Percentiles rank a stretch among this genome's conserved stretches.
phyloP scores from a whole-genome alignment of 1,140 invertebrate genomes.

The Drosophila hydei region DNA sequence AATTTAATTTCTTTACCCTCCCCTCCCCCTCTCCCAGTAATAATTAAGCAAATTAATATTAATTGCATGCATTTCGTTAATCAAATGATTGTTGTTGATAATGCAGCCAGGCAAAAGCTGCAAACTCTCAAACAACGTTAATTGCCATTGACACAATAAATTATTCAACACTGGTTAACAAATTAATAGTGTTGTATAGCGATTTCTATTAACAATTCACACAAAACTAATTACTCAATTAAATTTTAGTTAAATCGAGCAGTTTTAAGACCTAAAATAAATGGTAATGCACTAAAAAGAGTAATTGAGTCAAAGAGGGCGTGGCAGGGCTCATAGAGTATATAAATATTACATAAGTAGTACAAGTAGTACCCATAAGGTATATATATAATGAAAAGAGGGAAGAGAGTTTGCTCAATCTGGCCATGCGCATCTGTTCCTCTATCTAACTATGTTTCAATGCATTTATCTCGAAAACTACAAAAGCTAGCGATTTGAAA shows the following conservation, averaged over 20 bases:
- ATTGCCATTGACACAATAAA: slow-evolving; percentile 42
- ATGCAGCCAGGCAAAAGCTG: slow-evolving; percentile 13
- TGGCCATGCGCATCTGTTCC: too few species aligned
- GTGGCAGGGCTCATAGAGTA: too few species aligned
- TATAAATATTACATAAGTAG: too few species aligned
- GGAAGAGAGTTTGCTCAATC: too few species aligned
- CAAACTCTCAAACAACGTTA: slow-evolving; percentile 5
- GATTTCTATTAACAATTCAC: slow-evolving; percentile 26
- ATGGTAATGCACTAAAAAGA: not conserved
- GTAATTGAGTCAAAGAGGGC: not conserved
- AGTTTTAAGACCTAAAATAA: too few species aligned
- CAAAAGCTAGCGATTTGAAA: too few species aligned
- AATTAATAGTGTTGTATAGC: not conserved
- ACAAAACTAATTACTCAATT: slow-evolving; percentile 23
- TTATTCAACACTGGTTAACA: slow-evolving; percentile 31
- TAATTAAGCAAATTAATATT: slow-evolving; percentile 72
- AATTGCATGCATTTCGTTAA: slow-evolving; percentile 44
- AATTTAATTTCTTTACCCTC: slow-evolving; percentile 62
- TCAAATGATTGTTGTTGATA: slow-evolving; percentile 17
- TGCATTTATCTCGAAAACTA: too few species aligned
- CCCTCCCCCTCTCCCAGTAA: slow-evolving; percentile 36
- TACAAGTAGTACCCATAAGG: too few species aligned
- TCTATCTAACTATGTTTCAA: too few species aligned
- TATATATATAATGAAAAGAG: too few species aligned
- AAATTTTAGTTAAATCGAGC: too few species aligned